A percentile compares a stretch with the other conserved stretches of the same genome.
Evolutionary conservation across 2,113 vertebrate species (phyloP).

Genomic region (Tauraco erythrolophus): DNA sequence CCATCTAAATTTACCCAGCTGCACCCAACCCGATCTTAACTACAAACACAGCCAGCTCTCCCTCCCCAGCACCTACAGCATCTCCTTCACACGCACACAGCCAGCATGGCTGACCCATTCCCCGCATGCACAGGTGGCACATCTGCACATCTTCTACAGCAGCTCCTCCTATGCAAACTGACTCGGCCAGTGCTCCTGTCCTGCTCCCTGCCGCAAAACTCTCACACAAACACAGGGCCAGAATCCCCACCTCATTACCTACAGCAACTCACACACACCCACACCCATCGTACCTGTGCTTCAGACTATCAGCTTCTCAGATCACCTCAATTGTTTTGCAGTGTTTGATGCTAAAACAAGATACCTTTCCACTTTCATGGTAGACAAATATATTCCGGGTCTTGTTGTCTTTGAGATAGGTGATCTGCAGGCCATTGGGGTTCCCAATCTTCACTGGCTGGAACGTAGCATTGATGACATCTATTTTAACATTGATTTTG

Average conservation of each 20-base stretch:
- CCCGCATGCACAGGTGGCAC: neutral
- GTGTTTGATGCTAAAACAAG: neutral
- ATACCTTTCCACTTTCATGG: constrained; percentile 87
- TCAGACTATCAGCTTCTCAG: neutral
- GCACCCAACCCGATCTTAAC: neutral
- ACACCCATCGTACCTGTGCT: neutral
- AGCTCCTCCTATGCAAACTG: neutral
- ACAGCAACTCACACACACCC: neutral
- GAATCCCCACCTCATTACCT: neutral
- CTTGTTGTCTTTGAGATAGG: constrained; percentile 90
- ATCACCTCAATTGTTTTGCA: neutral
- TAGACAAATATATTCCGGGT: constrained; percentile 93
- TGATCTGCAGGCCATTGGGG: constrained; percentile 90
- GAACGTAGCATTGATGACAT: constrained; percentile 89
- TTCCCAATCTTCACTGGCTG: constrained; percentile 89
- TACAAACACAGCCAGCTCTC: neutral
- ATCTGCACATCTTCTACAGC: neutral
- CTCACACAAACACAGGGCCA: neutral
- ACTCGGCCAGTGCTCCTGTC: neutral
- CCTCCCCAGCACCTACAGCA: neutral
- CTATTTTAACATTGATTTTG: constrained; percentile 88
- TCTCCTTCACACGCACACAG: neutral
- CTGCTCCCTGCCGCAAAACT: constrained; percentile 2
- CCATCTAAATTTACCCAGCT: neutral
- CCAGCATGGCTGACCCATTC: neutral